Base-by-base conservation (phyloP, 1,140 invertebrate species). In the Thaumatotibia leucotreta region DNA sequence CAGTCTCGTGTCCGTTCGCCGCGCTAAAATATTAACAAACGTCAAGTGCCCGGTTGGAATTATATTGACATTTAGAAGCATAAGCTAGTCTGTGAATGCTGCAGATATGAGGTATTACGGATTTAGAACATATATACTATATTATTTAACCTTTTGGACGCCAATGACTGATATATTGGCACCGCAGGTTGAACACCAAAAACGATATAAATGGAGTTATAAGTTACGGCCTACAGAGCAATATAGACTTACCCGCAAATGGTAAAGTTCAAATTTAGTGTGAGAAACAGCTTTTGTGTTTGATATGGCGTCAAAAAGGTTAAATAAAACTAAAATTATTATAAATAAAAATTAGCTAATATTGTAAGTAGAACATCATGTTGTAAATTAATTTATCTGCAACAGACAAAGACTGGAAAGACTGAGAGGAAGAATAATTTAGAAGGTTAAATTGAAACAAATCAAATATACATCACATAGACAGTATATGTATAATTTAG, bases 1-100 rank as follows among this genome's bases (percentile, higher is more conserved):
- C 88, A 83, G 81, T 86, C 81, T 88, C 84, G 79, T 80, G 82
- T 68, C 72, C 77, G 70, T 76, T 66, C 80, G 83, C 85, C 78
- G 75, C 77, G 84, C 88, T 90, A 90, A 86, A 90, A 90, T 83
- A 73, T 72, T 80, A 88, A 83, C 66, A 84, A 69, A 78, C 70
- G 78, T 81, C 69, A 73, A 73, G 73, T 71, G 61, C 66, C 69
- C 72, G 65, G 45, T 20, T 45, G 17, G 17, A 67, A 50, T 70
- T 58, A 64, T 29, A 33, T 32, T 2, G 72, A 77, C 70, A 69
- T 77, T 78, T 62, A 67, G 74, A 54, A 66, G 61, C 17, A 62
- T 23, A 45, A 69, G 29, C 65, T 63, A 32, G 6, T 70, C 66
- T 49, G 45, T 52, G 62, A 66, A 68, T 76, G 69, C 72, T 66